A percentile compares a stretch with the other conserved stretches of the same genome.
Evolutionary conservation across 2,888 invertebrate species (phyloP).

Genomic region (Ormia ochracea): DNA sequence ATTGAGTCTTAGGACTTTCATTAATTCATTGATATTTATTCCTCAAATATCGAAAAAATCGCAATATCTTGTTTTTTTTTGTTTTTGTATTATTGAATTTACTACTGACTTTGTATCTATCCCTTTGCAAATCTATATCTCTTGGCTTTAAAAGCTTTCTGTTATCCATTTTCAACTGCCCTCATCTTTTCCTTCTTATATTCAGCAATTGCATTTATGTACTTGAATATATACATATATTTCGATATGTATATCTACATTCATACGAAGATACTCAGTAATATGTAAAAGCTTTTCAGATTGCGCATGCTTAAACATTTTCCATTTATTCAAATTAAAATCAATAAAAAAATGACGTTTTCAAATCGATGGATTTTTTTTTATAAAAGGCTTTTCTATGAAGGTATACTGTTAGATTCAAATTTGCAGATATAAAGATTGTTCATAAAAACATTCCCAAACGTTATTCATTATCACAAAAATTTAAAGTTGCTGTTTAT

Average conservation of each 20-base stretch:
- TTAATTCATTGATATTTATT: neutral
- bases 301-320: too few relatives aligned
- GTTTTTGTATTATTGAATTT: constrained; percentile 28
- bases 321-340: too few relatives aligned
- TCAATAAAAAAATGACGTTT: too few relatives aligned
- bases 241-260: neutral
- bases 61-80: constrained; percentile 14
- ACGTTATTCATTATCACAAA: too few relatives aligned
- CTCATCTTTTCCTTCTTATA: constrained; percentile 29
- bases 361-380: too few relatives aligned
- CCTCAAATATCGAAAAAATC: neutral
- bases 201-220: neutral
- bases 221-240: neutral
- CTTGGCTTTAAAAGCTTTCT: constrained; percentile 39
- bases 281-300: neutral
- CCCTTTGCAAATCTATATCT: constrained; percentile 45
- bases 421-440: too few relatives aligned
- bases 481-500: too few relatives aligned
- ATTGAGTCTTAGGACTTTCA: constrained; percentile 1
- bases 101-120: constrained; percentile 47
- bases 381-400: too few relatives aligned
- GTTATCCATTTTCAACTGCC: constrained; percentile 46
- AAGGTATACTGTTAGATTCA: too few relatives aligned
- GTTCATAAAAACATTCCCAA: too few relatives aligned
- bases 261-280: neutral